Percentiles rank a stretch among this genome's conserved stretches.
Evolutionary conservation across 1,140 invertebrate genomes (phyloP).

Genomic region (Pseudobourletiella spinata): DNA sequence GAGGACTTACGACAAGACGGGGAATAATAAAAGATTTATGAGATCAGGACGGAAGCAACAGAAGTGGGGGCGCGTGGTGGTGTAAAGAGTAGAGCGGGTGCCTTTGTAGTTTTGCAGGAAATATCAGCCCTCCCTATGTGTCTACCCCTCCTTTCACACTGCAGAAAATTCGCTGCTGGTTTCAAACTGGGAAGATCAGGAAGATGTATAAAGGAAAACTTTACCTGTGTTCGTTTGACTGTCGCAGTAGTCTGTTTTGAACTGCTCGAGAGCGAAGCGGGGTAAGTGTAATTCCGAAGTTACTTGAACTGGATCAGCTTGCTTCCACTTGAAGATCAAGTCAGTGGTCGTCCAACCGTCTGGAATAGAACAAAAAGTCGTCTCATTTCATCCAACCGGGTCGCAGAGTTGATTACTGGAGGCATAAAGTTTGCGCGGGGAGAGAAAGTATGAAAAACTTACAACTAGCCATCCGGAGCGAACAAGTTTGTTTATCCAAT

Average conservation of each 20-base stretch:
- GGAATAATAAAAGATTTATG: no score
- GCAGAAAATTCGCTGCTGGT: no score
- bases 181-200: no score
- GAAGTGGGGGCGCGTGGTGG: no score
- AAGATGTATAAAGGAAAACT: neutral
- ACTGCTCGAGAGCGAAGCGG: conserved; percentile 45
- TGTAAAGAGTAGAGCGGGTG: no score
- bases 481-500: conserved; percentile 84
- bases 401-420: no score
- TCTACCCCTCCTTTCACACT: no score
- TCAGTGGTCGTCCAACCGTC: conserved; percentile 51
- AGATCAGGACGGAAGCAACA: no score
- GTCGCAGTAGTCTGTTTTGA: conserved; percentile 46
- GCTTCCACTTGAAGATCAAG: conserved; percentile 48
- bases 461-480: conserved; percentile 90
- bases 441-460: conserved; percentile 47
- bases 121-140: no score
- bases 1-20: no score
- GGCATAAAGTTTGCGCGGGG: neutral
- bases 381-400: neutral
- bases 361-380: conserved; percentile 26
- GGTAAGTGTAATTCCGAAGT: conserved; percentile 46
- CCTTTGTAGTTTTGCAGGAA: no score
- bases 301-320: conserved; percentile 46
- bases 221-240: conserved; percentile 47